Evolutionary conservation across 2,113 vertebrate species (phyloP), one percentile per base, ranked within the genome.

Genomic region (Pollimyrus isidori): DNA sequence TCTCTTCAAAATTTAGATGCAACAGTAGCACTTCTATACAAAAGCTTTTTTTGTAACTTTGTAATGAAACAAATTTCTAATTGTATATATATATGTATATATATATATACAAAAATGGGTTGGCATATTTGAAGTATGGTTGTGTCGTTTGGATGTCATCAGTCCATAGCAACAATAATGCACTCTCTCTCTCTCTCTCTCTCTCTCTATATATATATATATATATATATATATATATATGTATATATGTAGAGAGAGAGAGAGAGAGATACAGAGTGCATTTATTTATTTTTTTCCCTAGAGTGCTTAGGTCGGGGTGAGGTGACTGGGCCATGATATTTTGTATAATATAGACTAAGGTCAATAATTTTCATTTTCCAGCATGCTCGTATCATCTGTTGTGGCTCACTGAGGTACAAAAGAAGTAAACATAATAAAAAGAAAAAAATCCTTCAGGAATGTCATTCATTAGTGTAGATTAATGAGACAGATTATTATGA

Each of bases 401-500:
- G 49, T 87, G 85, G 65, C 39, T 87, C 86, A 87, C 11, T 90
- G 89, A 87, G 39, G 48, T 76, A 62, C 26, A n/a, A 82, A 76
- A 87, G 84, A 87, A 87, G 86, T 80, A 62, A 87, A 87, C 83
- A 89, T 85, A 82, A 89, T 56, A 84, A 84, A 84, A 62, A 21
- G 7, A 52, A 52, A 87, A 73, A 90, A 76, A 90, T 45, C 23
- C 56, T 50, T 76, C 48, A 90, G 86, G 89, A 90, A 53, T 90
- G 30, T 65, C 62, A 80, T 87, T 90, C 48, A 90, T 87, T 90
- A 76, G 86, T 56, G 46, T 73, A 87, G 49, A 87, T 90, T 90
- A 90, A 90, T 90, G 89, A 90, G 69, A 52, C 65, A 89, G 80
- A 53, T 69, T 89, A 89, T 89, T 86, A 89, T 86, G 83, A 89